Base-by-base conservation (phyloP, 1,140 invertebrate genomes). In the Lucilia cuprina region DNA sequence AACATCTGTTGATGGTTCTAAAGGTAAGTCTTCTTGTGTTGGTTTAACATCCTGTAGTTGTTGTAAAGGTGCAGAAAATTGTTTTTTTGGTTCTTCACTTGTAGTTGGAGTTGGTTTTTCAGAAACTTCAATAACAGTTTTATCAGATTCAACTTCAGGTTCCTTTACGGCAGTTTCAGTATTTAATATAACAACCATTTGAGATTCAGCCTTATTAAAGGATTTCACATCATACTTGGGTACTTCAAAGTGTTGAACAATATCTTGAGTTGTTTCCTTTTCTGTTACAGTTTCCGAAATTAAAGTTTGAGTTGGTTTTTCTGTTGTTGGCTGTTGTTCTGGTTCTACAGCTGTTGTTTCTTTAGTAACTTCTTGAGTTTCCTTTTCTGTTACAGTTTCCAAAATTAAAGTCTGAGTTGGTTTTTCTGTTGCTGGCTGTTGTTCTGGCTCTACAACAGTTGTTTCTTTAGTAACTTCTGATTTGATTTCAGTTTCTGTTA, bases 31-130 rank as follows among this genome's bases (percentile, higher is more conserved):
- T 49, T 49, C 4, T 55, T 8, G 17, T 55, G 13, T 14, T n/a
- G 14, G 13, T 60, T 60, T 17, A 60, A 14, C 55, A n/a, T 60
- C 55, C 55, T 12, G 14, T 8, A 60, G 13, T 14, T 17, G 55
- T 60, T 60, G 55, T 60, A 60, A n/a, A 60, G 55, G 55, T n/a
- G 55, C 55, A 13, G 13, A 17, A 60, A 91, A 78, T 92, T 86
- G 34, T 41, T 34, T 77, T 41, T 41, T 8, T 41, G 41, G 41
- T 41, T 41, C 41, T 41, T 41, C 41, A 2, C 1, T 55, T 55
- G 13, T 13, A 14, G 25, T 13, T 12, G 50, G 4, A 55, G 50
- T 5, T 55, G 50, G 41, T 41, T 41, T 41, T n/a, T 78, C 75
- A 2, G 75, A 7, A 4, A 75, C 74, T 34, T 75, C 25, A 17